Conservation (phyloP, 2,888 invertebrate species). For the Rhyacophila evoluta region DNA sequence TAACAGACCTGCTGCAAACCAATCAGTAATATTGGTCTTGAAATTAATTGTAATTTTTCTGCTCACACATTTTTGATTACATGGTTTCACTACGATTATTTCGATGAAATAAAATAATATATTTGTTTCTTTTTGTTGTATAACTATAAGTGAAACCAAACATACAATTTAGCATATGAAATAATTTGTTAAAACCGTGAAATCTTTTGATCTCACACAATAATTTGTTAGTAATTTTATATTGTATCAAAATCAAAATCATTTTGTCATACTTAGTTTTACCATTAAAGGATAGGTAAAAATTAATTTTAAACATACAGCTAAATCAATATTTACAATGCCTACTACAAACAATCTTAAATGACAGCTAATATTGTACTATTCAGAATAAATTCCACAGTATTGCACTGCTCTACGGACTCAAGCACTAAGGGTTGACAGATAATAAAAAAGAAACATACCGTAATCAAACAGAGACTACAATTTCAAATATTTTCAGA, state of each 20-base stretch:
- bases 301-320: constrained; percentile 38
- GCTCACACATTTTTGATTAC: constrained; percentile 16
- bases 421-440: constrained; percentile 11
- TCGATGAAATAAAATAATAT: background rate
- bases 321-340: constrained; percentile 45
- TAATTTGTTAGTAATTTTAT: constrained; percentile 35
- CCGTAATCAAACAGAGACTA: background rate
- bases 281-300: constrained; percentile 25
- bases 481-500: background rate
- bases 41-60: constrained; percentile 27
- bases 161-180: background rate
- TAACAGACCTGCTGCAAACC: constrained; percentile 52
- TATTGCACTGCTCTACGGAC: constrained; percentile 46
- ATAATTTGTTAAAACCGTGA: background rate
- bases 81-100: too few relatives aligned
- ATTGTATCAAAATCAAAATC: background rate
- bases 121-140: background rate
- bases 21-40: constrained; percentile 35
- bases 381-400: constrained; percentile 43
- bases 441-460: background rate
- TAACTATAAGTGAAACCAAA: background rate
- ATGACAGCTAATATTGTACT: constrained; percentile 42
- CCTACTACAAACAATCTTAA: constrained; percentile 36
- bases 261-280: constrained; percentile 2
- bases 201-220: constrained; percentile 23